phyloP scores from a whole-genome alignment of 1,140 invertebrate species.

The Pogonomyrmex barbatus region DNA sequence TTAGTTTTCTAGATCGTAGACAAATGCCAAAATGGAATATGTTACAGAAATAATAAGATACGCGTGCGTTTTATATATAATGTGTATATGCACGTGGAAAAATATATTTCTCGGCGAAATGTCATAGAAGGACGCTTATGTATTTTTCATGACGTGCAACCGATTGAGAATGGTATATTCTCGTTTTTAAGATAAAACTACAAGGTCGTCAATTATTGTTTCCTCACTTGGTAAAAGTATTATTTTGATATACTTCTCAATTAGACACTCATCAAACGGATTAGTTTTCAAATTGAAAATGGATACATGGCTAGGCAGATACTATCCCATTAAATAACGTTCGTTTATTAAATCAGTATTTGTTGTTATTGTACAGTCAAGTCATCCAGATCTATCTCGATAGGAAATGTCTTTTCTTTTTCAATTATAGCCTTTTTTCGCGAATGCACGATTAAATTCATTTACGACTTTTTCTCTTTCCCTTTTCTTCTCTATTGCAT shows the following conservation, averaged over 20 bases:
- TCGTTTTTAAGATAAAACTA: slow-evolving; percentile 16
- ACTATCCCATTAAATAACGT: slow-evolving; percentile 6
- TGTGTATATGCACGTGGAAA: slow-evolving; percentile 22
- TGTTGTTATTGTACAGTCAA: slow-evolving; percentile 27
- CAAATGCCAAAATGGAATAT: slow-evolving; percentile 11
- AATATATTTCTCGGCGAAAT: slow-evolving; percentile 37
- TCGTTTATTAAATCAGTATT: slow-evolving; percentile 38
- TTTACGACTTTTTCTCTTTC: neutral
- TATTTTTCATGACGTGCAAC: slow-evolving; percentile 55
- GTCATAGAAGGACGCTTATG: slow-evolving; percentile 25
- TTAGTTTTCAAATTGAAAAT: slow-evolving; percentile 13
- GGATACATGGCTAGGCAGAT: neutral
- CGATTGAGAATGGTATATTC: slow-evolving; percentile 11
- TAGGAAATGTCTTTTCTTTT: slow-evolving; percentile 11
- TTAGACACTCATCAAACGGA: slow-evolving; percentile 23
- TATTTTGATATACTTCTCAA: slow-evolving; percentile 26
- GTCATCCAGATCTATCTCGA: neutral
- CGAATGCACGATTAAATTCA: neutral
- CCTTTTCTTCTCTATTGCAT: neutral
- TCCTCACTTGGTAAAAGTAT: neutral
- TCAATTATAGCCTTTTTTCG: neutral
- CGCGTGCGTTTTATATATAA: slow-evolving; percentile 1
- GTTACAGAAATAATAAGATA: slow-evolving; percentile 49
- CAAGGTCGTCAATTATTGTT: neutral
- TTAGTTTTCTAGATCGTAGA: neutral